Percentiles rank a stretch among this genome's conserved stretches.
Conservation (phyloP, 2,113 vertebrate species). For the Ceratotherium simum region DNA sequence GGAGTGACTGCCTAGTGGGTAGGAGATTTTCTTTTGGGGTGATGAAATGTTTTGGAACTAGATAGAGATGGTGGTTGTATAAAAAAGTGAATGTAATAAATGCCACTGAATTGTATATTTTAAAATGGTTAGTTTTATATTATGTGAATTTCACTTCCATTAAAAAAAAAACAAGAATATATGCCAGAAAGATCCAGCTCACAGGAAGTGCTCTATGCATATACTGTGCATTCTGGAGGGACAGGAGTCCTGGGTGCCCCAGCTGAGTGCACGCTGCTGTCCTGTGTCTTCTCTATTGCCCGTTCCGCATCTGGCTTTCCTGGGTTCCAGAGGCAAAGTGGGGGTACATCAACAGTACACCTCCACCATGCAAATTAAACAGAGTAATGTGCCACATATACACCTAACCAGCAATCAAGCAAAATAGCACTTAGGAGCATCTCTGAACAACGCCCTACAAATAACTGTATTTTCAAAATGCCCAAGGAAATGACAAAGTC, state of each 20-base stretch:
- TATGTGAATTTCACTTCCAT: neutral
- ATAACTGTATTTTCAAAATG: neutral
- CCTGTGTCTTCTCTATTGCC: neutral
- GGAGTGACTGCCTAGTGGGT: neutral
- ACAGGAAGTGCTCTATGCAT: neutral
- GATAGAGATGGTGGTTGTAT: neutral
- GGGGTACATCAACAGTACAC: no score
- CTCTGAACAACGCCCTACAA: neutral
- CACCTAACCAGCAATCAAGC: neutral
- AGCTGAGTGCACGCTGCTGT: rapidly evolving
- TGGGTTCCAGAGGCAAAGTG: neutral
- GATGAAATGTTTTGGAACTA: neutral
- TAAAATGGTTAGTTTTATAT: neutral
- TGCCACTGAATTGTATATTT: neutral
- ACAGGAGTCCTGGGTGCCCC: neutral
- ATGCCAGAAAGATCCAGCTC: neutral
- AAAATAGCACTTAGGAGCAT: neutral
- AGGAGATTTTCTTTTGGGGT: neutral
- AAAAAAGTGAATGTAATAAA: neutral
- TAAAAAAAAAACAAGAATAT: neutral
- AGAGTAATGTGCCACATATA: rapidly evolving
- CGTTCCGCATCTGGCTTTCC: rapidly evolving
- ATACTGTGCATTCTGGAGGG: neutral
- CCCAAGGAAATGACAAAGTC: neutral
- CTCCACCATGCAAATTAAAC: neutral